Evolutionary conservation across 2,113 vertebrate genomes (phyloP).

Genomic region (Aepyceros melampus): DNA sequence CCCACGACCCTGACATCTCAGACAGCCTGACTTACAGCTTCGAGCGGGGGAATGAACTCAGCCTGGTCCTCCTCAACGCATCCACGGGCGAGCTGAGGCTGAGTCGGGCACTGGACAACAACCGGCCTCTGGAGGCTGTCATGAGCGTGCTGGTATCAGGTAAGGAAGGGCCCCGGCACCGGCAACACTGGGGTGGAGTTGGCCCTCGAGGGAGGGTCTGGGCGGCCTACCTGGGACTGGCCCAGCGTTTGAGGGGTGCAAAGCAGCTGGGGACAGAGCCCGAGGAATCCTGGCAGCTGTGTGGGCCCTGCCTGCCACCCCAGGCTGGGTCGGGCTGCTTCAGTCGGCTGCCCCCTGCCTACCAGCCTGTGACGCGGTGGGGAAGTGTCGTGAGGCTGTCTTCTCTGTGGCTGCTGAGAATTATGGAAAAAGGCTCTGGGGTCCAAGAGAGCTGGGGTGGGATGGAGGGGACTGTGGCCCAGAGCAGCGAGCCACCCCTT

Average conservation of each 20-base stretch:
- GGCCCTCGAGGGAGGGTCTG: neutral
- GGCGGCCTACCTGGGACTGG: neutral
- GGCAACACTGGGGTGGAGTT: neutral
- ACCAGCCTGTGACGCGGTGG: conserved; percentile 33
- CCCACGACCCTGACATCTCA: conserved; percentile 90
- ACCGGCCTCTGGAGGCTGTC: conserved; percentile 93
- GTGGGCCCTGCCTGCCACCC: neutral
- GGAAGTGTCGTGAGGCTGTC: conserved; percentile 29
- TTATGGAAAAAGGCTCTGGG: conserved; percentile 27
- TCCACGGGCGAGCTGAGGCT: conserved; percentile 92
- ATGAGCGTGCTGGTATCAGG: conserved; percentile 96
- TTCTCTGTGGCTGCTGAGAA: conserved; percentile 28
- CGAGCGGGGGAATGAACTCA: conserved; percentile 93
- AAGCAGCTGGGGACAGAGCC: neutral
- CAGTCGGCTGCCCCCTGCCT: conserved; percentile 44
- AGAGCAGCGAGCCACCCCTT: neutral
- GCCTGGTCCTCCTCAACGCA: conserved; percentile 91
- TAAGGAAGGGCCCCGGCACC: conserved; percentile 73
- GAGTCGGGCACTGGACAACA: conserved; percentile 93
- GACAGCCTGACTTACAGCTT: conserved; percentile 92
- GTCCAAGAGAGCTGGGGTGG: neutral
- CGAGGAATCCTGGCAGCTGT: conserved; percentile 15
- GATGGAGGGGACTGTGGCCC: neutral
- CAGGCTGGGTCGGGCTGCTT: neutral
- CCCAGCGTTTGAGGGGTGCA: neutral